These are phyloP conservation scores for Penaeus indicus DNA, from an alignment of 1,140 invertebrate genomes.

Conservation along the genomic window DNA sequence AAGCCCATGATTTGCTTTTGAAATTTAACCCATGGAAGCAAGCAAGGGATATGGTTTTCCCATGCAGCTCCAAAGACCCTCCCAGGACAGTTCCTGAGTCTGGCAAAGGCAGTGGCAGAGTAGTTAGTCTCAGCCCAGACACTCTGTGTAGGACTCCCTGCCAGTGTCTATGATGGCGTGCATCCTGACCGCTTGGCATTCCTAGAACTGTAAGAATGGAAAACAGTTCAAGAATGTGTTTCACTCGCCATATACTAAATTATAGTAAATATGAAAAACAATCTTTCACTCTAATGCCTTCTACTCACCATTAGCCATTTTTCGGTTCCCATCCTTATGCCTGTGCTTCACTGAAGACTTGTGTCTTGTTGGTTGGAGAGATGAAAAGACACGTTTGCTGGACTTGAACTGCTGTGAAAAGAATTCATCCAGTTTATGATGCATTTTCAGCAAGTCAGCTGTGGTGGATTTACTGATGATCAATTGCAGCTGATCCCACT, in stretches of 20 bases:
- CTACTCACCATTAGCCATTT: constrained; percentile 47
- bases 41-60: constrained; percentile 90
- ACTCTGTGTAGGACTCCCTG: constrained; percentile 83
- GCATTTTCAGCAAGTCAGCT: constrained; percentile 96
- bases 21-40: constrained; percentile 99
- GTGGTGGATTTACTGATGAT: constrained; percentile 97
- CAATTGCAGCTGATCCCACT: constrained; percentile 95
- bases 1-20: constrained; percentile 95
- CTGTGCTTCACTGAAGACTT: constrained; percentile 66
- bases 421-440: constrained; percentile 95
- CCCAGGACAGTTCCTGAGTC: constrained; percentile 86
- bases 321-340: constrained; percentile 54
- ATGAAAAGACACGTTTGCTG: constrained; percentile 90
- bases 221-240: not conserved
- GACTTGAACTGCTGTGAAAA: constrained; percentile 96
- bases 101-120: constrained; percentile 79
- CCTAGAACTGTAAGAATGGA: constrained; percentile 44
- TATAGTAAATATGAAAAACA: not conserved
- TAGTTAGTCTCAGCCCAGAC: constrained; percentile 82
- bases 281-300: not conserved
- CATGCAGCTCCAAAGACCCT: constrained; percentile 71
- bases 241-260: not conserved
- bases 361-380: constrained; percentile 76
- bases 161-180: constrained; percentile 91
- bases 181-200: constrained; percentile 64